Base-by-base conservation (phyloP, 2,113 vertebrate genomes). In the Plectropomus leopardus region DNA sequence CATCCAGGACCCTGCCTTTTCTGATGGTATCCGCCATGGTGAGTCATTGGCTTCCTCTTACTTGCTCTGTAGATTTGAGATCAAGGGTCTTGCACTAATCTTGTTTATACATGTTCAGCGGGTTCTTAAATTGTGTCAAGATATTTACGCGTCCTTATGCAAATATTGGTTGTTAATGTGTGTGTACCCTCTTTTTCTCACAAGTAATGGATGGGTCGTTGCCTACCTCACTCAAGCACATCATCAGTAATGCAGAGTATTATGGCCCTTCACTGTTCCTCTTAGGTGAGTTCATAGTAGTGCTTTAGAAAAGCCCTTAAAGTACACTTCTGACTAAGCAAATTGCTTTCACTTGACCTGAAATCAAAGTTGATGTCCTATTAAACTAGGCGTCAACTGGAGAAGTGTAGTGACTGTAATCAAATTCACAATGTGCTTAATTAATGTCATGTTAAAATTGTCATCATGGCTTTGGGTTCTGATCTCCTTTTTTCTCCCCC, bases 161-260 rank as follows among this genome's bases (percentile, higher is more conserved):
- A 80, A 24, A 34, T 77, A 5, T 76, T 26, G 26, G 5, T 4
- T 72, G 24, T 65, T 24, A 17, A 75, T 54, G 0, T 74, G 3
- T 78, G 13, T 77, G 3, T 6, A 16, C 13, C 5, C 21, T 73
- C 16, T 79, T 78, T 81, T 70, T 64, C 54, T 64, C 16, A 45
- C n/a, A 84, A 98, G 98, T 99, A 88, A 98, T 99, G 98, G 97
- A 99, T 86, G 97, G 97, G 73, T 98, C 97, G 82, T 92, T 98
- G 92, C 97, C 97, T 96, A 97, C 97, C 95, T 98, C 97, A 86
- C 94, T 98, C 78, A 98, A 98, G 89, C 97, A 98, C 95, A 97
- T 98, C 89, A 98, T 98, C 94, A 98, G 97, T 94, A 98, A 98
- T 92, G 97, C 97, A 40, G 97, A 98, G 91, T 98, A 98, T 87